Conservation (phyloP, 2,113 vertebrate genomes). For the Alexandromys fortis region DNA sequence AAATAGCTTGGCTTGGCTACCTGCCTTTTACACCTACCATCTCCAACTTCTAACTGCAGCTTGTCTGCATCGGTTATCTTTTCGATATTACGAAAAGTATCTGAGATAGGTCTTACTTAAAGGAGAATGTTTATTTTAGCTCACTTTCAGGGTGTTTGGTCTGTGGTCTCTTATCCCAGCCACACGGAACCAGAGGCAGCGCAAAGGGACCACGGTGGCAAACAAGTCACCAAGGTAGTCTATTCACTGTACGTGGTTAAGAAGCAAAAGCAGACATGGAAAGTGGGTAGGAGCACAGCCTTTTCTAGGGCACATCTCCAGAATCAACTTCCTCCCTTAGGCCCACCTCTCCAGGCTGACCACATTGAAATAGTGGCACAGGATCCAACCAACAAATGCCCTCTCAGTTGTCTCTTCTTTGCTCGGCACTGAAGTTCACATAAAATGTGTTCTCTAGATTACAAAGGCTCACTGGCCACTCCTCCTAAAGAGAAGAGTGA, state of each 20-base stretch:
- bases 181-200: not conserved
- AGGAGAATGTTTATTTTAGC: not conserved
- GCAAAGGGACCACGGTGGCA: not conserved
- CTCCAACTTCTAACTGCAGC: not conserved
- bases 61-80: not conserved
- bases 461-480: not conserved
- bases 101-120: not conserved
- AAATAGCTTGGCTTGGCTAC: not conserved
- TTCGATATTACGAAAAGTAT: not conserved
- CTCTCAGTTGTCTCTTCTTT: not conserved
- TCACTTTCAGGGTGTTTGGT: not conserved
- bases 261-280: not conserved
- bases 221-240: not conserved
- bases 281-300: not conserved
- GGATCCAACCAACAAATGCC: not conserved
- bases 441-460: not conserved
- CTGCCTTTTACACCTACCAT: not conserved
- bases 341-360: not conserved
- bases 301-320: not conserved
- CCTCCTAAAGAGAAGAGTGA: not conserved
- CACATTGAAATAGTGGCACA: not conserved
- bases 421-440: not conserved
- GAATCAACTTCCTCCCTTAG: no score
- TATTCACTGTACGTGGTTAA: not conserved
- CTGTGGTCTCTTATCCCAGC: not conserved